Conservation (phyloP, 2,113 vertebrate genomes). For the Nipponia nippon region DNA sequence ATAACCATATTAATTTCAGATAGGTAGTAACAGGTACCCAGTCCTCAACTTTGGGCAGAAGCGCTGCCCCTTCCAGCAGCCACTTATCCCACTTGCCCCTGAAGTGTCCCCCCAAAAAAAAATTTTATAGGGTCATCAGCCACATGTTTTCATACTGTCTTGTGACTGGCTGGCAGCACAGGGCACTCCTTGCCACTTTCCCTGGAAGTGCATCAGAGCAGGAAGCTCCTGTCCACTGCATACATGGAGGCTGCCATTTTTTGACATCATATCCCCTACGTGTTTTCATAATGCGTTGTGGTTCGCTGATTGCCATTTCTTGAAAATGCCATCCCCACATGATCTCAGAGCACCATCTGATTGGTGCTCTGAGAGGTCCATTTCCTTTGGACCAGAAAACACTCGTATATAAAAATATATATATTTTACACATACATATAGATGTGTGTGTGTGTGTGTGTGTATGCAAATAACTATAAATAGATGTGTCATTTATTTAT, state of each 20-base stretch:
- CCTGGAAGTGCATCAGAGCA: neutral
- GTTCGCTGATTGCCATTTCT: neutral
- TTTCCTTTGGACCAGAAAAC: neutral
- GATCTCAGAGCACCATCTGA: neutral
- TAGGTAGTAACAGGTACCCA: neutral
- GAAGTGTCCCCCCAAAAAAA: neutral
- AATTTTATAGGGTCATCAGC: neutral
- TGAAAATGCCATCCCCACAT: neutral
- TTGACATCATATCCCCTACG: neutral
- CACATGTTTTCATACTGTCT: neutral
- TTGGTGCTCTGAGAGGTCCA: no score
- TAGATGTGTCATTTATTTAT: neutral
- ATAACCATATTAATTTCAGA: neutral
- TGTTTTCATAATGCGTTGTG: neutral
- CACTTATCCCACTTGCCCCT: neutral
- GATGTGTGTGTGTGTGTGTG: neutral
- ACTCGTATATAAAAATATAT: neutral
- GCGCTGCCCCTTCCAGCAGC: rapidly evolving
- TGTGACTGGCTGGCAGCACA: neutral
- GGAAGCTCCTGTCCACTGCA: neutral
- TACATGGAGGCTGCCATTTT: neutral
- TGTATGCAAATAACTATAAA: neutral
- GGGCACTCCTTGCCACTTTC: neutral
- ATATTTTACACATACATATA: neutral
- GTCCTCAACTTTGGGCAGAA: no score